phyloP scores from a whole-genome alignment of 2,888 invertebrate species.

The Campoletis raptor region DNA sequence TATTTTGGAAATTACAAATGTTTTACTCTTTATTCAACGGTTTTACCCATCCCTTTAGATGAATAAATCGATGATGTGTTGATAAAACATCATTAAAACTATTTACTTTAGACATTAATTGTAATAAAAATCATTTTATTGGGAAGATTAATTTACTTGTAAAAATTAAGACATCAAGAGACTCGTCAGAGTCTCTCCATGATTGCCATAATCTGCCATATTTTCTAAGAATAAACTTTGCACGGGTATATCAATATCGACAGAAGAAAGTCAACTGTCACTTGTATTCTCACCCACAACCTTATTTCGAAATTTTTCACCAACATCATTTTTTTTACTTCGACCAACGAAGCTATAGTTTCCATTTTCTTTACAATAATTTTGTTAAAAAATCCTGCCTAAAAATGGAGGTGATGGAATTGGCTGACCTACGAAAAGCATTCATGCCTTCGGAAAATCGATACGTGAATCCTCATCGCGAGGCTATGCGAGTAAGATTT shows the following conservation, averaged over 20 bases:
- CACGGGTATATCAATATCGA: background rate
- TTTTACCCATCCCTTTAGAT: background rate
- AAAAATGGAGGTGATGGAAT: constrained; percentile 67
- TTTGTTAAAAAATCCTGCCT: constrained; percentile 1
- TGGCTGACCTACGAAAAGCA: constrained; percentile 61
- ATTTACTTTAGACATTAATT: background rate
- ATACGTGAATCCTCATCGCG: constrained; percentile 60
- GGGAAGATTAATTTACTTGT: background rate
- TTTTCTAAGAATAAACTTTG: too few species aligned
- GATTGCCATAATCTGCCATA: too few species aligned
- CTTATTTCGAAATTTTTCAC: background rate
- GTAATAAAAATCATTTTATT: background rate
- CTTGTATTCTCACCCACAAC: background rate
- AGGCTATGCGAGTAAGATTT: constrained; percentile 61
- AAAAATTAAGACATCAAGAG: background rate
- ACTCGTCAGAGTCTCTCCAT: too few species aligned
- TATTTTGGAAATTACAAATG: constrained; percentile 13
- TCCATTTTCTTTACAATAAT: background rate
- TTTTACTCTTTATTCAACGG: constrained; percentile 20
- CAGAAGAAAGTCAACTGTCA: constrained; percentile 55
- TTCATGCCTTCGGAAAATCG: constrained; percentile 64
- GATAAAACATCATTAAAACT: too few species aligned
- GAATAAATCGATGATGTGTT: too few species aligned
- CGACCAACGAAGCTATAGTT: background rate
- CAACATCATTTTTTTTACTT: background rate